Percentiles rank a stretch among this genome's conserved stretches.
These are phyloP conservation scores for Neocloeon triangulifer DNA, from an alignment of 1,140 invertebrate species.

Conservation along the genomic window DNA sequence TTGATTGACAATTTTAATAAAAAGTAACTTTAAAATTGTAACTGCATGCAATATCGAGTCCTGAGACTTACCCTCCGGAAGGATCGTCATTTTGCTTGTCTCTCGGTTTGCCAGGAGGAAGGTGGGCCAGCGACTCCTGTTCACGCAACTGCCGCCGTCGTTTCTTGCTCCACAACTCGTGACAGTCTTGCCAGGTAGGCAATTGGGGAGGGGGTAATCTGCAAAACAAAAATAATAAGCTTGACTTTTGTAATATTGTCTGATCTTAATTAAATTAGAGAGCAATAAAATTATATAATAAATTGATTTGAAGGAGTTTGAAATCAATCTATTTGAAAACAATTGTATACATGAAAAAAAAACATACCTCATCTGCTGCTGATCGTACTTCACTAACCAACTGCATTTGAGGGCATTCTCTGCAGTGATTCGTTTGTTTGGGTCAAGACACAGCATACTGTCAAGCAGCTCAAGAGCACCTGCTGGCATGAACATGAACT, in stretches of 20 bases:
- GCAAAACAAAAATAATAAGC: conserved; percentile 11
- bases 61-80: no score
- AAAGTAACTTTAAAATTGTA: no score
- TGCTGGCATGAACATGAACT: conserved; percentile 73
- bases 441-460: conserved; percentile 91
- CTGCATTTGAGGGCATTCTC: conserved; percentile 78
- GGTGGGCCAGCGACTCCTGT: conserved; percentile 31
- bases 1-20: no score
- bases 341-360: conserved; percentile 6
- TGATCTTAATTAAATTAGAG: conserved; percentile 1
- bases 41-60: no score
- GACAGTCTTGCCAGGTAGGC: conserved; percentile 94
- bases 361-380: no score
- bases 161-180: conserved; percentile 97
- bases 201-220: conserved; percentile 64
- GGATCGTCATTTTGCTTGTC: no score
- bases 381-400: no score
- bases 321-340: no score
- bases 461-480: conserved; percentile 83
- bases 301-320: not conserved
- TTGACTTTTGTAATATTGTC: conserved; percentile 3
- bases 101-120: conserved; percentile 18
- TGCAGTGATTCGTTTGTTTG: conserved; percentile 77
- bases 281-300: conserved; percentile 1
- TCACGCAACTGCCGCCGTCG: conserved; percentile 54